Conservation (phyloP, 2,888 invertebrate genomes). For the Hypomecis punctinalis region DNA sequence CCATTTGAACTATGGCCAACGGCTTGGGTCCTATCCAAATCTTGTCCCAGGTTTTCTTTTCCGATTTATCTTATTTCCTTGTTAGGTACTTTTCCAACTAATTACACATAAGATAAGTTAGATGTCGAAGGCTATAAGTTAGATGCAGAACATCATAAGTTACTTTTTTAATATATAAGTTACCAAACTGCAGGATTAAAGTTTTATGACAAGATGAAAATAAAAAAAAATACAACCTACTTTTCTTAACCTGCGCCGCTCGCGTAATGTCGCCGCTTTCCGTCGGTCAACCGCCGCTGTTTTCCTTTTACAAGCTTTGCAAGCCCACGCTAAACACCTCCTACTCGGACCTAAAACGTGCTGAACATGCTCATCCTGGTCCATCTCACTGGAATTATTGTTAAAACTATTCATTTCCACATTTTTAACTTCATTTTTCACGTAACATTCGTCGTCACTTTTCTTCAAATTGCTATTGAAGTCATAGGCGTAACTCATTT, state of each 20-base stretch:
- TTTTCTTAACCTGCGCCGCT: conserved; percentile 96
- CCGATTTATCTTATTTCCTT: too few species aligned
- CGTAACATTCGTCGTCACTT: conserved; percentile 59
- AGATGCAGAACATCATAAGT: too few species aligned
- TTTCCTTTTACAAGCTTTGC: conserved; percentile 98
- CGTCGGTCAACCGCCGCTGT: conserved; percentile 97
- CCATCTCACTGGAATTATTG: conserved; percentile 39
- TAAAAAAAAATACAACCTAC: conserved; percentile 76
- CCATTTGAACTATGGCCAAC: too few species aligned
- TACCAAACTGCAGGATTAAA: too few species aligned
- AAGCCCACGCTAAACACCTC: conserved; percentile 97
- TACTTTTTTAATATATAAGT: too few species aligned
- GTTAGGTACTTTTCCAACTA: too few species aligned
- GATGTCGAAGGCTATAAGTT: too few species aligned
- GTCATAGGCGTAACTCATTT: conserved; percentile 71
- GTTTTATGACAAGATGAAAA: too few species aligned
- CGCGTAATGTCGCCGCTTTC: conserved; percentile 98
- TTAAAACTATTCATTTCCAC: conserved; percentile 26
- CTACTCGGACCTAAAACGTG: conserved; percentile 85
- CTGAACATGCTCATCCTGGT: conserved; percentile 73
- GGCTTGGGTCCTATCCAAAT: too few species aligned
- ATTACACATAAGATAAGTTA: too few species aligned
- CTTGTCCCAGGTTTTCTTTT: too few species aligned
- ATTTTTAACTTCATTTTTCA: conserved; percentile 67
- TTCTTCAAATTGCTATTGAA: conserved; percentile 60